Base-by-base conservation (phyloP, 2,797 vertebrate genomes). In the Peromyscus melanophrys region DNA sequence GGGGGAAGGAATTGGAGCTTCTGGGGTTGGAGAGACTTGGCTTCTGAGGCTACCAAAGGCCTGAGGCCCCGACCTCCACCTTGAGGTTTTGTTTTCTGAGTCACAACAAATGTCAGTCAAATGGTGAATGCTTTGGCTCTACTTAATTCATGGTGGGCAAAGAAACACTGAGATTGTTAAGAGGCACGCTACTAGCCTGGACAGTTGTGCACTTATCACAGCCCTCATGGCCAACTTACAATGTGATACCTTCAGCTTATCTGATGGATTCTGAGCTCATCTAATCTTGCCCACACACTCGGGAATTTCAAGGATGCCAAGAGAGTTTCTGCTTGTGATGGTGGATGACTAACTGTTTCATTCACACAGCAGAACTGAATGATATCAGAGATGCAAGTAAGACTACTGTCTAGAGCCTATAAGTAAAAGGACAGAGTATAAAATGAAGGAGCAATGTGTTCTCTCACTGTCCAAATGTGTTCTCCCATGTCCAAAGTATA, bases 251-350 rank as follows among this genome's bases (percentile, higher is more conserved):
- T 25, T 82, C 73, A 55, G 16, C 46, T 71, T 65, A 76, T 52
- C 0, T 40, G n/a, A 46, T 21, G 9, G 73, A 77, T 80, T 84
- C 52, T 78, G 83, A 91, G 46, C 25, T 86, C 52, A 46, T 86
- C n/a, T 88, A 25, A 17, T 34, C 40, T 55, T 73, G 31, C 6
- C 59, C 83, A 71, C 71, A 43, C 61, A 89, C n/a, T 71, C 14
- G 27, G 69, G 92, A 91, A 94, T 83, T 85, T 76, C 49, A 95
- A 87, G 27, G 55, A 69, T 46, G 10, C 55, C 31, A 34, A 73
- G 46, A 63, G n/a, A 91, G 73, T 49, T 78, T 57, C 90, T 52
- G 31, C 21, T 11, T 14, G 57, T 65, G 57, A 55, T 8, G 10
- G 46, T 37, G 57, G 77, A 96, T 25, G 25, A 71, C 27, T 69